Percentiles rank a stretch among this genome's conserved stretches.
These are phyloP conservation scores for Leuciscus idus DNA, from an alignment of 2,113 vertebrate genomes.

Conservation along the genomic window DNA sequence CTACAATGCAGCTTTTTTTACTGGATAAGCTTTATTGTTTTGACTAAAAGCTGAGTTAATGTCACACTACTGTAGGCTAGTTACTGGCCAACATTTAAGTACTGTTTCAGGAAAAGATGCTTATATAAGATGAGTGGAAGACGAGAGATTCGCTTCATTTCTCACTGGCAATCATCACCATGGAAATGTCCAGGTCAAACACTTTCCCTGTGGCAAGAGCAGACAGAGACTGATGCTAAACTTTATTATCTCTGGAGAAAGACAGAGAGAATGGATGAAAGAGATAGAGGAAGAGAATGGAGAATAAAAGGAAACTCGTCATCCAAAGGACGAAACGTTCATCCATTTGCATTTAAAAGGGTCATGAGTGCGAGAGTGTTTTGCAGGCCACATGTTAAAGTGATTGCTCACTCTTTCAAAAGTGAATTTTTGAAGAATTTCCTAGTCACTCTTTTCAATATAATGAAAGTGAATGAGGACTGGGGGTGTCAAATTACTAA, in stretches of 20 bases:
- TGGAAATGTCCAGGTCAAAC: constrained; percentile 49
- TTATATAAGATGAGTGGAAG: not conserved
- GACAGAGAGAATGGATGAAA: constrained; percentile 24
- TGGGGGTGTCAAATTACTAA: not conserved
- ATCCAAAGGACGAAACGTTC: constrained; percentile 33
- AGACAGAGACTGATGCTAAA: constrained; percentile 31
- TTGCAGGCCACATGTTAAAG: not conserved
- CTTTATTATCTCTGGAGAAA: constrained; percentile 40
- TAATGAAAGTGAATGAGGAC: not conserved
- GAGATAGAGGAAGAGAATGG: not conserved
- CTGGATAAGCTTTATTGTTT: not conserved
- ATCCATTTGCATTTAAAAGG: constrained; percentile 61
- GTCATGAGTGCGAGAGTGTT: not conserved
- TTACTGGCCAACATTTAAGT: not conserved
- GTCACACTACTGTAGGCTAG: not conserved
- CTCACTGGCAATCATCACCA: constrained; percentile 28
- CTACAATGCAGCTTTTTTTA: not conserved
- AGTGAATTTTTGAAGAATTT: not conserved
- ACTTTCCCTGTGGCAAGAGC: constrained; percentile 27
- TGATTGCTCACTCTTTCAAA: not conserved
- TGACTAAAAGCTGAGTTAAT: not conserved
- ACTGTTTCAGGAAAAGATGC: not conserved
- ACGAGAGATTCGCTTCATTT: constrained; percentile 6
- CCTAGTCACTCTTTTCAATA: not conserved
- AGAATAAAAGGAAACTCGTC: constrained; percentile 46